Conservation (phyloP, 2,797 vertebrate genomes). For the Heteromormyrus szaboi region DNA sequence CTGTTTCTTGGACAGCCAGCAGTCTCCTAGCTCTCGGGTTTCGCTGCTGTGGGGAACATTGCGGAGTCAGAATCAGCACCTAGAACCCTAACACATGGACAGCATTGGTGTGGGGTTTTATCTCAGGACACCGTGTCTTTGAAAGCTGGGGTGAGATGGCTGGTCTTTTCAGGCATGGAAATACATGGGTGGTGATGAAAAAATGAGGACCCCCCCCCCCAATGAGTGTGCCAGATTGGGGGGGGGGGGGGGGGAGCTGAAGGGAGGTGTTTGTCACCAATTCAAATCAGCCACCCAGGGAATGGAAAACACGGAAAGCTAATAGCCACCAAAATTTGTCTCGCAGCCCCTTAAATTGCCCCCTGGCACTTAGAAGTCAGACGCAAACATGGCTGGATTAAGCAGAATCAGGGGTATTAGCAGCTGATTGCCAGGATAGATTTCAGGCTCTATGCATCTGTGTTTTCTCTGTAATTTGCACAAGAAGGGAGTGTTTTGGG, state of each 20-base stretch:
- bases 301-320: background rate
- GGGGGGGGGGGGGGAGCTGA: background rate
- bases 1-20: background rate
- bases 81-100: too few relatives aligned
- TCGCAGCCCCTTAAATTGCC: background rate
- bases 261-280: background rate
- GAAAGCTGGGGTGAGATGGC: background rate
- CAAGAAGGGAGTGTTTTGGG: background rate
- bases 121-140: background rate
- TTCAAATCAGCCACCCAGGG: background rate
- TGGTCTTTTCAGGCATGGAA: background rate
- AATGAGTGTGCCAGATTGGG: background rate
- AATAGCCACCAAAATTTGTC: background rate
- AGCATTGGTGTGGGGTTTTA: background rate
- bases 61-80: background rate
- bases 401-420: background rate
- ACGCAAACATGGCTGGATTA: slow-evolving; percentile 1
- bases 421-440: background rate
- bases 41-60: background rate
- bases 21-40: background rate
- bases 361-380: background rate
- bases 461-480: background rate
- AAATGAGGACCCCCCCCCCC: background rate
- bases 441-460: background rate
- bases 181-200: background rate